A percentile compares a stretch with the other conserved stretches of the same genome.
phyloP scores from a whole-genome alignment of 1,140 invertebrate species.

The Lasioglossum albipes region DNA sequence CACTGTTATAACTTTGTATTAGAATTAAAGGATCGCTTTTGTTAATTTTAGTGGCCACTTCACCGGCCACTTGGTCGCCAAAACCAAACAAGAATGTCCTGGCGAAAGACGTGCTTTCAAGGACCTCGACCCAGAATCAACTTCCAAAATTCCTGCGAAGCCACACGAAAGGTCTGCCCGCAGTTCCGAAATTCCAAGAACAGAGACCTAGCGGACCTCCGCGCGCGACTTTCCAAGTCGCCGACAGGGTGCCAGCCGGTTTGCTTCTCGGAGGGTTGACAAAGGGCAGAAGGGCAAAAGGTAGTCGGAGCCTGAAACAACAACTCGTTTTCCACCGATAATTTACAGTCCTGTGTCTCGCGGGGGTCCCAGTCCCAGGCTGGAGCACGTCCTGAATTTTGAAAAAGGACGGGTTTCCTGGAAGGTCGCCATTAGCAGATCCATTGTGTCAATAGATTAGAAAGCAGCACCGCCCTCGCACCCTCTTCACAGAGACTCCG shows the following conservation, averaged over 20 bases:
- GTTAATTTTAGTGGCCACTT: too few species aligned
- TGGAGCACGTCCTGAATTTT: not conserved
- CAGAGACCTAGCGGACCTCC: not conserved
- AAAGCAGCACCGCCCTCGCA: constrained; percentile 16
- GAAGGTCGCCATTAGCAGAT: constrained; percentile 42
- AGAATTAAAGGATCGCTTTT: too few species aligned
- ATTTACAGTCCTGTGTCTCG: constrained; percentile 40
- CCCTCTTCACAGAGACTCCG: not conserved
- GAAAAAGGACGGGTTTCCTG: constrained; percentile 27
- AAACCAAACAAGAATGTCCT: not conserved
- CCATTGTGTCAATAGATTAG: constrained; percentile 58
- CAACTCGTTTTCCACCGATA: constrained; percentile 42
- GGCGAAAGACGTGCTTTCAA: not conserved
- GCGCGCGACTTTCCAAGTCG: not conserved
- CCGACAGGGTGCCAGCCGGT: not conserved
- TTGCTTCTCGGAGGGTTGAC: too few species aligned
- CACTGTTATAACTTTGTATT: too few species aligned
- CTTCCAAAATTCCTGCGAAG: not conserved
- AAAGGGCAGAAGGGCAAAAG: not conserved
- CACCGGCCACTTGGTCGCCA: too few species aligned
- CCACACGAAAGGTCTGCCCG: not conserved
- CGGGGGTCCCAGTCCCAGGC: constrained; percentile 15
- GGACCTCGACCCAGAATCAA: not conserved
- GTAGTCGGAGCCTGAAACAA: constrained; percentile 50
- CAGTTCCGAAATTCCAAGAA: not conserved